Evolutionary conservation across 2,113 vertebrate species (phyloP).

Genomic region (Isurus oxyrinchus): DNA sequence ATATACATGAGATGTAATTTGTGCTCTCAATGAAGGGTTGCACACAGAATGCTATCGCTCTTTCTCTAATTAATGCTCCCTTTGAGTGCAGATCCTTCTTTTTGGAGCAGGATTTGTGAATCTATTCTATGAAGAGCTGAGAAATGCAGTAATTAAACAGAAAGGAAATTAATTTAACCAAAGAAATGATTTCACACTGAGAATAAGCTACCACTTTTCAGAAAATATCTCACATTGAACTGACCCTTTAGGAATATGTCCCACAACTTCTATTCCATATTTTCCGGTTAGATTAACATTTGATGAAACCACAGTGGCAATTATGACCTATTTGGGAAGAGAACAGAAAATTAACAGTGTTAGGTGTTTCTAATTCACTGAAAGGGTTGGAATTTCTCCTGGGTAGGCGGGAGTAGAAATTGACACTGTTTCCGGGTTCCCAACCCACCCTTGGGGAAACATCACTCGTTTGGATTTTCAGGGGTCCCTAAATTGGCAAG

Average conservation of each 20-base stretch:
- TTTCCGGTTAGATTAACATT: conserved; percentile 50
- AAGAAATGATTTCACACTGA: not conserved
- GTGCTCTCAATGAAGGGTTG: not conserved
- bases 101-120: not conserved
- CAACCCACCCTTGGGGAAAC: not conserved
- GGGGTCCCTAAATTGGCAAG: not conserved
- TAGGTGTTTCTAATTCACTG: not conserved
- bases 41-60: no score
- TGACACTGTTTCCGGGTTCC: not conserved
- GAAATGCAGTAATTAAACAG: not conserved
- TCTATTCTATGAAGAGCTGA: not conserved
- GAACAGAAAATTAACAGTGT: not conserved
- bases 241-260: conserved; percentile 77
- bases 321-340: conserved; percentile 60
- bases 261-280: conserved; percentile 70
- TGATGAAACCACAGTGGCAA: conserved; percentile 71
- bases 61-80: not conserved
- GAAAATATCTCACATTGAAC: conserved; percentile 40
- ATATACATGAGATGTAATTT: not conserved
- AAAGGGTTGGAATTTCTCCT: no score
- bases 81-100: not conserved
- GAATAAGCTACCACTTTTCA: not conserved
- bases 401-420: not conserved
- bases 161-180: not conserved
- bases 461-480: not conserved